Percentiles rank a stretch among this genome's conserved stretches.
These are phyloP conservation scores for Heloderma charlesbogerti DNA, from an alignment of 2,113 vertebrate genomes.

Conservation along the genomic window DNA sequence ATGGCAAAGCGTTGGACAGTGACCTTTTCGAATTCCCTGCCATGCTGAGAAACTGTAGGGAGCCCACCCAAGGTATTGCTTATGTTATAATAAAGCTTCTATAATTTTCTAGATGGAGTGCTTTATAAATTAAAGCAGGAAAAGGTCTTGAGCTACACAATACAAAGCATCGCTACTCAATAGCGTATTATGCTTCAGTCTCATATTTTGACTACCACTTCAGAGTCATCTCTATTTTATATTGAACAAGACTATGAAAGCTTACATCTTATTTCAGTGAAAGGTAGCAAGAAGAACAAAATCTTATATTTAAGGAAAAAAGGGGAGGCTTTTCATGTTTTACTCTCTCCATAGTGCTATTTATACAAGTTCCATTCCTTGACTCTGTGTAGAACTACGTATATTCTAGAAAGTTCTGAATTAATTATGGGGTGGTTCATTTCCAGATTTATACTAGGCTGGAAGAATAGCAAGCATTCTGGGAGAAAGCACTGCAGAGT, in stretches of 20 bases:
- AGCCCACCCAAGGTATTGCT: constrained; percentile 53
- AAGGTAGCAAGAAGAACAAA: background rate
- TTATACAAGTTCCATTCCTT: background rate
- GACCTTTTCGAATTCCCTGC: constrained; percentile 67
- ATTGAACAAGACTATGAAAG: background rate
- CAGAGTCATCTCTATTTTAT: background rate
- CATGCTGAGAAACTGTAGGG: constrained; percentile 59
- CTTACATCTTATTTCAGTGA: background rate
- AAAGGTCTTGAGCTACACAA: constrained; percentile 34
- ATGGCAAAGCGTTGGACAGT: constrained; percentile 59
- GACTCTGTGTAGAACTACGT: background rate
- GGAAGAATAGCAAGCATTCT: background rate
- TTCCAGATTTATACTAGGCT: background rate
- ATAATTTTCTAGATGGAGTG: constrained; percentile 48
- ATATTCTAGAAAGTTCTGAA: background rate
- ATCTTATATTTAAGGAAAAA: background rate
- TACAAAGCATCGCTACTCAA: background rate
- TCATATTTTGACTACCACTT: constrained; percentile 27
- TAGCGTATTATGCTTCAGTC: constrained; percentile 38
- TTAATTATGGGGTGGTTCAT: background rate
- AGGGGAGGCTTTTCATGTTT: background rate
- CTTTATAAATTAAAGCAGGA: constrained; percentile 26
- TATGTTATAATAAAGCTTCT: constrained; percentile 50
- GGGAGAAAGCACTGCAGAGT: background rate
- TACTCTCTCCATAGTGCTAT: background rate